Evolutionary conservation across 2,797 vertebrate species (phyloP).

Genomic region (Parotocinclus haroldoi): DNA sequence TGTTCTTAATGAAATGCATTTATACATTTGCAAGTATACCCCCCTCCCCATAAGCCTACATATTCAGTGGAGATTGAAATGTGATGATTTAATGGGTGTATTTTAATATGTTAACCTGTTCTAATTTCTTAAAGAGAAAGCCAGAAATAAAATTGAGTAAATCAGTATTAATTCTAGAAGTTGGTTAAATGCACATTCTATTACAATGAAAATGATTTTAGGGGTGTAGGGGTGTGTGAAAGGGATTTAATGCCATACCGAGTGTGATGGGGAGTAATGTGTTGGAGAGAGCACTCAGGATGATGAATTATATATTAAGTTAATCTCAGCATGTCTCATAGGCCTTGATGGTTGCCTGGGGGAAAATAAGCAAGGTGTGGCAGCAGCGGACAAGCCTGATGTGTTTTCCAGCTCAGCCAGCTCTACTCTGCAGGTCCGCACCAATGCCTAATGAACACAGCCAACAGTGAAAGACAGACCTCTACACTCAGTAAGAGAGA

Average conservation of each 20-base stretch:
- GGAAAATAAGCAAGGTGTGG: conserved; percentile 51
- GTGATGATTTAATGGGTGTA: too few species aligned
- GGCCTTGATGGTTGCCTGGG: conserved; percentile 50
- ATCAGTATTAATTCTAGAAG: too few species aligned
- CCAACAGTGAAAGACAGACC: conserved; percentile 36
- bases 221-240: conserved; percentile 5
- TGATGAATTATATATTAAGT: conserved; percentile 57
- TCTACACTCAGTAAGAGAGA: conserved; percentile 2
- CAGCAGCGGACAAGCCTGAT: conserved; percentile 47
- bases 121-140: too few species aligned
- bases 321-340: conserved; percentile 55
- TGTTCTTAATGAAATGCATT: too few species aligned
- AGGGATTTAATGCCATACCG: conserved; percentile 51
- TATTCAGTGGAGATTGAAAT: too few species aligned
- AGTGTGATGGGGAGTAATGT: conserved; percentile 43
- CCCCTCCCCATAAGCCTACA: too few species aligned
- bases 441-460: conserved; percentile 37
- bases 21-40: too few species aligned
- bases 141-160: too few species aligned
- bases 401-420: conserved; percentile 41
- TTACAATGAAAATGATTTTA: conserved; percentile 39
- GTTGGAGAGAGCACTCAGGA: conserved; percentile 41
- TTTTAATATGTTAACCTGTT: too few species aligned
- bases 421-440: conserved; percentile 18
- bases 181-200: conserved; percentile 16